phyloP scores from a whole-genome alignment of 2,888 invertebrate genomes.

The Himalopsyche kuldschensis region DNA sequence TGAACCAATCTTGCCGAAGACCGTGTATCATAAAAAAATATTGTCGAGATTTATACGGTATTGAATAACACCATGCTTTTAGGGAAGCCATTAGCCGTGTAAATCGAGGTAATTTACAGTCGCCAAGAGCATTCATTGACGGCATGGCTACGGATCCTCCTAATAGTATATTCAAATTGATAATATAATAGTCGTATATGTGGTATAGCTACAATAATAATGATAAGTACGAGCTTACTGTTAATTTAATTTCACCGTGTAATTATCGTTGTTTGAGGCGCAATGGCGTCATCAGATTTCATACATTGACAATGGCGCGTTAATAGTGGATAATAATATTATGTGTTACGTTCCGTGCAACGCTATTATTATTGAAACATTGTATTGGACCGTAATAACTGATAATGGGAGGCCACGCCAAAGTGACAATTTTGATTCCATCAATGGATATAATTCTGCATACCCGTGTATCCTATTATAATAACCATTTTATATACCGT shows the following conservation, averaged over 20 bases:
- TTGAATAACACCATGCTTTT: too few relatives aligned
- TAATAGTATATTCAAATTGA: too few relatives aligned
- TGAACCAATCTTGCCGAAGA: too few relatives aligned
- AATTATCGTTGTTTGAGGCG: neutral
- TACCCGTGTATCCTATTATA: neutral
- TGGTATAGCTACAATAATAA: neutral
- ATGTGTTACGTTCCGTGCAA: neutral
- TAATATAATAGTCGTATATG: too few relatives aligned
- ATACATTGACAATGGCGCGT: constrained; percentile 2
- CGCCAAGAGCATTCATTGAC: too few relatives aligned
- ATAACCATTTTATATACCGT: too few relatives aligned
- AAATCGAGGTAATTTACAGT: too few relatives aligned
- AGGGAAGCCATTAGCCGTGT: too few relatives aligned
- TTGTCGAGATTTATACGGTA: too few relatives aligned
- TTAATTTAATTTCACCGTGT: neutral
- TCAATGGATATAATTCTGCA: neutral
- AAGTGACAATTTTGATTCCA: neutral
- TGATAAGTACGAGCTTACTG: neutral
- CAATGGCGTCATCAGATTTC: constrained; percentile 2
- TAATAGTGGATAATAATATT: constrained; percentile 3
- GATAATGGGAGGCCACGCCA: neutral
- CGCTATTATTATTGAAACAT: neutral
- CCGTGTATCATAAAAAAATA: too few relatives aligned
- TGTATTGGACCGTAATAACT: neutral
- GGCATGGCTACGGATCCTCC: too few relatives aligned